Conservation (phyloP, 2,113 vertebrate species). For the Paratilapia polleni region DNA sequence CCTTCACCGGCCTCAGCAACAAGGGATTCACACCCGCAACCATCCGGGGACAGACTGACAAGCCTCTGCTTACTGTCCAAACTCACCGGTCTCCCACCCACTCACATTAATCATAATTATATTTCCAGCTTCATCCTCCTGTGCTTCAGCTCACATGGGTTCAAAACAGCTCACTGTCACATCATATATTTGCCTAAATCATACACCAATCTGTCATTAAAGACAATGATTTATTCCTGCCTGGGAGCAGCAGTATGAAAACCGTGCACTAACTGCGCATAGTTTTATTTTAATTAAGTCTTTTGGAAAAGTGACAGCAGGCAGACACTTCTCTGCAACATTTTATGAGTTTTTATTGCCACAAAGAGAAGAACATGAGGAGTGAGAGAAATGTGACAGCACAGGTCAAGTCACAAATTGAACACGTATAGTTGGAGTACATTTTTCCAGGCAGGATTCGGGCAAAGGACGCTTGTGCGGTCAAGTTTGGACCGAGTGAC, state of each 20-base stretch:
- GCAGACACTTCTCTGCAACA: conserved; percentile 37
- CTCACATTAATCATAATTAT: conserved; percentile 60
- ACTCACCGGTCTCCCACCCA: conserved; percentile 34
- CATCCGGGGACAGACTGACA: conserved; percentile 12
- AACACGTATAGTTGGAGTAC: conserved; percentile 8
- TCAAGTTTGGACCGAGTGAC: conserved; percentile 9
- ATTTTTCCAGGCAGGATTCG: conserved; percentile 13
- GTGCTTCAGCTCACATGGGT: conserved; percentile 16
- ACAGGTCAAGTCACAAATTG: conserved; percentile 34
- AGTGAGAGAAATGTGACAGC: conserved; percentile 54
- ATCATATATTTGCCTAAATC: conserved; percentile 43
- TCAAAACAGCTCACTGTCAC: conserved; percentile 51
- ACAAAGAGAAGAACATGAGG: conserved; percentile 41
- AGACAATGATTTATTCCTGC: conserved; percentile 48
- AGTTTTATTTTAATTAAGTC: conserved; percentile 59
- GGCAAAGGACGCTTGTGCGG: neutral
- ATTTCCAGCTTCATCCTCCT: conserved; percentile 63
- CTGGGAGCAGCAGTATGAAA: conserved; percentile 10
- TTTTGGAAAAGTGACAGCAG: conserved; percentile 22
- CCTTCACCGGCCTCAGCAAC: conserved; percentile 27
- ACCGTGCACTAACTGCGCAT: conserved; percentile 20
- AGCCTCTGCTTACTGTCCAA: conserved; percentile 48
- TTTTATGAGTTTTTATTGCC: conserved; percentile 59
- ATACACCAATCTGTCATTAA: conserved; percentile 15
- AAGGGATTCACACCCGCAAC: conserved; percentile 70